Evolutionary conservation across 2,888 invertebrate species (phyloP).

Genomic region (Hypsopygia costalis): DNA sequence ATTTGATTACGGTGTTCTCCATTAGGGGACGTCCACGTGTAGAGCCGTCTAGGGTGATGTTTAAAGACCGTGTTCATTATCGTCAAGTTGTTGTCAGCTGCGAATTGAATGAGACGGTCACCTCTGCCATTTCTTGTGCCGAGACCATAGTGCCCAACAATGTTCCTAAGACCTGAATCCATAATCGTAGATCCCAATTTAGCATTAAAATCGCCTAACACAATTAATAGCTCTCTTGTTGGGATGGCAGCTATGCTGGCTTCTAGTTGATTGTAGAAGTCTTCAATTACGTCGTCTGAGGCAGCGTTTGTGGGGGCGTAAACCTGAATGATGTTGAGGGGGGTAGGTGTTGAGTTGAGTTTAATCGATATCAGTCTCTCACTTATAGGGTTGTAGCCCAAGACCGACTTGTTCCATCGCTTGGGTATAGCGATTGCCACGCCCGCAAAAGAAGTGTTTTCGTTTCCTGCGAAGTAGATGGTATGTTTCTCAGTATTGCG

Average conservation of each 20-base stretch:
- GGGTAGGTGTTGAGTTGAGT: not conserved
- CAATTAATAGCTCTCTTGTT: not conserved
- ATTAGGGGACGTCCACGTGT: too few relatives aligned
- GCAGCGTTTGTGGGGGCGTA: not conserved
- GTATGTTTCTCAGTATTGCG: constrained; percentile 10
- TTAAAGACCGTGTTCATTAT: too few relatives aligned
- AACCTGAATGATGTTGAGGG: not conserved
- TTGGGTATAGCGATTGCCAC: not conserved
- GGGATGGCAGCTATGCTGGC: not conserved
- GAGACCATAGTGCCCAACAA: too few relatives aligned
- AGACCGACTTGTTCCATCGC: not conserved
- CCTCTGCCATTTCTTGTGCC: too few relatives aligned
- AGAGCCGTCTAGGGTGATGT: too few relatives aligned
- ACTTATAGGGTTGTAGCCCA: not conserved
- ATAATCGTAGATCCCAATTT: not conserved
- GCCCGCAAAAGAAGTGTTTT: not conserved
- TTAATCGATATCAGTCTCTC: not conserved
- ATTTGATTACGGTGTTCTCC: not conserved
- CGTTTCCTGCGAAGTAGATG: not conserved
- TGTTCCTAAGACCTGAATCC: too few relatives aligned
- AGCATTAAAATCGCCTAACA: not conserved
- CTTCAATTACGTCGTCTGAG: not conserved
- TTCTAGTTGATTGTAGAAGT: not conserved
- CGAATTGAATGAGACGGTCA: too few relatives aligned
- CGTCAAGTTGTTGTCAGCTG: too few relatives aligned